These are phyloP conservation scores for Phaethornis superciliosus DNA, from an alignment of 2,113 vertebrate genomes.

Conservation along the genomic window DNA sequence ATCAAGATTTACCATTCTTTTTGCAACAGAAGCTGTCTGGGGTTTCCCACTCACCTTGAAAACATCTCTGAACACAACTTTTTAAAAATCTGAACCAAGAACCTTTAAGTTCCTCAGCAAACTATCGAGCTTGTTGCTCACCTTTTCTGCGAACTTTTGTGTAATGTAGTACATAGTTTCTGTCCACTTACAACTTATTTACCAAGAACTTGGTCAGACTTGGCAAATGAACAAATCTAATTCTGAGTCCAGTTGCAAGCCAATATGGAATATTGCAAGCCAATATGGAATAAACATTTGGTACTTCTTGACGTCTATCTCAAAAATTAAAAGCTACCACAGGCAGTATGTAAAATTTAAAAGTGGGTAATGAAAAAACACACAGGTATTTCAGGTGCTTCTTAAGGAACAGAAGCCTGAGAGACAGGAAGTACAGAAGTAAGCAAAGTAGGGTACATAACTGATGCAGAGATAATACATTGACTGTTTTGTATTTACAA, in stretches of 20 bases:
- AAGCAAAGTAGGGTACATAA: background rate
- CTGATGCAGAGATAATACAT: background rate
- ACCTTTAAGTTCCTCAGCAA: background rate
- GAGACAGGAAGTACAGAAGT: background rate
- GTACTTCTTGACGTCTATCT: background rate
- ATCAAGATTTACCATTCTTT: background rate
- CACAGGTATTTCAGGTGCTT: background rate
- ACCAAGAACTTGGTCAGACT: background rate
- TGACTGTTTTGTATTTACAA: background rate
- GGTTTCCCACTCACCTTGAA: background rate
- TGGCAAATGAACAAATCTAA: background rate
- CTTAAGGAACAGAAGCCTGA: background rate
- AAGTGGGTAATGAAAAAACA: background rate
- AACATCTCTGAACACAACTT: background rate
- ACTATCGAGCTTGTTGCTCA: background rate
- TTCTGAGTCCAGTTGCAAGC: background rate
- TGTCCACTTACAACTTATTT: background rate
- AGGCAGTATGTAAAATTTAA: background rate
- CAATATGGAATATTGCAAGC: background rate
- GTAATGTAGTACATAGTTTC: background rate
- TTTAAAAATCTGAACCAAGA: background rate
- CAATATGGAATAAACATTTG: background rate
- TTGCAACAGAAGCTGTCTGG: background rate
- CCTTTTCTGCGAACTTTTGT: background rate
- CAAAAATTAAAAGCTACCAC: background rate